These are phyloP conservation scores for Stratiomys singularior DNA, from an alignment of 2,888 invertebrate species.

Conservation along the genomic window DNA sequence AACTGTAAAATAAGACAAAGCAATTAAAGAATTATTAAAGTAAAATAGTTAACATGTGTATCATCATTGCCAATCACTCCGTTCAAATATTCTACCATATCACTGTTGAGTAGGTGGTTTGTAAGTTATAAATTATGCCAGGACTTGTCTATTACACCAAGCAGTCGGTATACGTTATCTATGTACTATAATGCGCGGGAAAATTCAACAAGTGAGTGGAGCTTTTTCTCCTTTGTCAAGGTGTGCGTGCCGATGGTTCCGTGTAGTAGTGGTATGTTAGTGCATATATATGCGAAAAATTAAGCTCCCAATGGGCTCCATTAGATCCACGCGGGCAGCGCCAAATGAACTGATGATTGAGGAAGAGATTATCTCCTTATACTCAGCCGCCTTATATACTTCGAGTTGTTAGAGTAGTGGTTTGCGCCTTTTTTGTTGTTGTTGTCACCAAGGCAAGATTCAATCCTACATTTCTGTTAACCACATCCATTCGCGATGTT, in stretches of 20 bases:
- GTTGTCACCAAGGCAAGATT: not conserved
- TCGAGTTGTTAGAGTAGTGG: too few species aligned
- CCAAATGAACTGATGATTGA: not conserved
- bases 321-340: not conserved
- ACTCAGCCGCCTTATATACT: not conserved
- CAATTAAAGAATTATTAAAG: too few species aligned
- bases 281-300: not conserved
- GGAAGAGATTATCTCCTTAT: not conserved
- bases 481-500: not conserved
- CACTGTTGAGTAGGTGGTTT: conserved; percentile 16
- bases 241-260: not conserved
- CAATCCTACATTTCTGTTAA: not conserved
- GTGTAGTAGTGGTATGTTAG: not conserved
- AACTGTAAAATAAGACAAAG: too few species aligned
- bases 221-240: not conserved
- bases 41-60: too few species aligned
- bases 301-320: conserved; percentile 1
- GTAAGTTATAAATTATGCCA: conserved; percentile 8
- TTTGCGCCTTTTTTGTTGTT: not conserved
- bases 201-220: conserved; percentile 26
- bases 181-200: not conserved
- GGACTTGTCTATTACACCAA: conserved; percentile 16
- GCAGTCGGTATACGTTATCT: not conserved
- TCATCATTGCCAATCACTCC: too few species aligned
- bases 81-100: not conserved